Evolutionary conservation across 2,113 vertebrate species (phyloP), one percentile per base, ranked within the genome.

Genomic region (Thryonomys swinderianus): DNA sequence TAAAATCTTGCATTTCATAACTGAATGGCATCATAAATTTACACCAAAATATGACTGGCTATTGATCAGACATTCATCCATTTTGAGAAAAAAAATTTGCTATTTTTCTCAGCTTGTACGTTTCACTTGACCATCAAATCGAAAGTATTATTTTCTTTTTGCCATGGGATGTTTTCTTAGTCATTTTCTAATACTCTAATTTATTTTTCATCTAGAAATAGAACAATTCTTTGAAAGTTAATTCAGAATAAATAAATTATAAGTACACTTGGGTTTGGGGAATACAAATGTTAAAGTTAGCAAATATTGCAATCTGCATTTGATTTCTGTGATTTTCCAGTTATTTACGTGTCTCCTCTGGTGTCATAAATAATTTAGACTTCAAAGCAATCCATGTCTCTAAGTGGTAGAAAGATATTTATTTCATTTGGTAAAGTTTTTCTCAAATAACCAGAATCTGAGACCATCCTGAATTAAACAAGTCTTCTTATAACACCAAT

Each of bases 331-430:
- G 71, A 66, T 76, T 97, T 98, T 98, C 97, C 96, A 98, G 93
- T 96, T 98, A 97, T 96, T 98, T 98, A 97, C 96, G 92, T 95
- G 53, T 96, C 83, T 97, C 93, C 93, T 95, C 95, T 94, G 96
- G 93, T 96, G 94, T 88, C 69, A 95, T 98, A 97, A 98, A 98
- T 98, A 98, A 98, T 98, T 98, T 96, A 98, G 96, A 98, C 83
- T 97, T 98, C 97, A 98, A 97, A 98, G 96, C 95, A 85, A 98
- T 92, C 92, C 93, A 88, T 97, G 78, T 88, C 42, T 95, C 84
- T 95, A 95, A 97, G 95, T 95, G 92, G 88, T 98, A 96, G 87
- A 97, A 97, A 97, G 88, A 78, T 27, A 2, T 96, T 98, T 97
- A 96, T 96, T 98, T 98, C 74, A 95, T 96, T 97, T 96, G 95